Percentiles rank a stretch among this genome's conserved stretches.
phyloP scores from a whole-genome alignment of 2,797 vertebrate genomes.

The Oreortyx pictus region DNA sequence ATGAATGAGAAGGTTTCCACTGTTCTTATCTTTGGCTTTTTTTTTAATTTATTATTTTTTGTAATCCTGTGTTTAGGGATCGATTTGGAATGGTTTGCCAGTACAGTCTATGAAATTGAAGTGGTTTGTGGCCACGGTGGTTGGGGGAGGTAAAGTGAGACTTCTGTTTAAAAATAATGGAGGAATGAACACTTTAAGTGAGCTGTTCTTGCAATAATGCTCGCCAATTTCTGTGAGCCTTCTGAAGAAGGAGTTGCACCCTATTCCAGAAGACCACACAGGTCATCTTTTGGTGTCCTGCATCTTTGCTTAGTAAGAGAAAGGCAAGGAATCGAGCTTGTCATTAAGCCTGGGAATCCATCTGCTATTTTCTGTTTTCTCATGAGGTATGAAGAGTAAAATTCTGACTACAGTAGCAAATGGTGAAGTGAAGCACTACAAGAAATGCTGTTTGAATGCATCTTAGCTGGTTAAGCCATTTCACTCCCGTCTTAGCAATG shows the following conservation, averaged over 20 bases:
- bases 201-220: not conserved
- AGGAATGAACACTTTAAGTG: not conserved
- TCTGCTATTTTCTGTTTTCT: not conserved
- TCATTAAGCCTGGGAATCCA: not conserved
- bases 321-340: not conserved
- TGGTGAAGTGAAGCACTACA: not conserved
- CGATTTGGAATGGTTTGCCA: not conserved
- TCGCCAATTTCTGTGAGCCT: not conserved
- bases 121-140: not conserved
- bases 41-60: not conserved
- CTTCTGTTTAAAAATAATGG: not conserved
- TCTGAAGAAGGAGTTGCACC: not conserved
- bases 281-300: not conserved
- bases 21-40: not conserved
- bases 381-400: not conserved
- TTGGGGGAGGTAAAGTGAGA: not conserved
- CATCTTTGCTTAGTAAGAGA: not conserved
- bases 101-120: not conserved
- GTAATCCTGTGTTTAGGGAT: not conserved
- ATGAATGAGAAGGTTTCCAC: not conserved
- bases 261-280: not conserved
- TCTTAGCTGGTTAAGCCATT: not conserved
- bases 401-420: not conserved
- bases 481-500: not conserved
- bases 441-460: not conserved